phyloP scores from a whole-genome alignment of 2,797 vertebrate species.

The Liparis tanakae region DNA sequence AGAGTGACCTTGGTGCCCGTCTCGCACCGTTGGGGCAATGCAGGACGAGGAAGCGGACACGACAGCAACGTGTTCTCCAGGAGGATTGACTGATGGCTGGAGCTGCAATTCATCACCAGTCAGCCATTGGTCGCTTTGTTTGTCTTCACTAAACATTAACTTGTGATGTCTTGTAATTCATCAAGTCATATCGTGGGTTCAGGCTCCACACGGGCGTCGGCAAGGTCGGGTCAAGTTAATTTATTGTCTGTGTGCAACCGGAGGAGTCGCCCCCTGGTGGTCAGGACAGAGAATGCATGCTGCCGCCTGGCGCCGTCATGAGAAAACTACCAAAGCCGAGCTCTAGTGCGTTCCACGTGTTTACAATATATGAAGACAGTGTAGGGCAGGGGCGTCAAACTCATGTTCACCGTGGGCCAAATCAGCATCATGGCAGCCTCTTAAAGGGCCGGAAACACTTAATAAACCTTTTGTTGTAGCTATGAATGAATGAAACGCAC shows the following conservation, averaged over 20 bases:
- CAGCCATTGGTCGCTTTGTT: conserved; percentile 37
- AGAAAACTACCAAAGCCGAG: too few species aligned
- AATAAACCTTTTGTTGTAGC: background rate
- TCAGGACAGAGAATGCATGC: too few species aligned
- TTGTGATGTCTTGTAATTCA: conserved; percentile 35
- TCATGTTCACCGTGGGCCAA: too few species aligned
- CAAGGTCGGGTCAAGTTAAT: background rate
- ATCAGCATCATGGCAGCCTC: too few species aligned
- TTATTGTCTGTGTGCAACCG: background rate
- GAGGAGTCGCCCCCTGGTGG: too few species aligned
- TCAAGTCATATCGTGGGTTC: conserved; percentile 5
- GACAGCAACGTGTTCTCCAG: conserved; percentile 16
- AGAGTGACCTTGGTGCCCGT: conserved; percentile 39
- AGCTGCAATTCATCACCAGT: conserved; percentile 19
- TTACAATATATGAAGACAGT: too few species aligned
- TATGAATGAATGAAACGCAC: background rate
- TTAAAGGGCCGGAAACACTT: too few species aligned
- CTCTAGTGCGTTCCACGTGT: too few species aligned
- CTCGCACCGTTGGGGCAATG: conserved; percentile 32
- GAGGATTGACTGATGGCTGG: conserved; percentile 49
- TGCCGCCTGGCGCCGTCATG: too few species aligned
- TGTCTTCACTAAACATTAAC: conserved; percentile 63
- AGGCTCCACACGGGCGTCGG: too few species aligned
- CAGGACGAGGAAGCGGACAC: conserved; percentile 31
- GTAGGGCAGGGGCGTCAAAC: too few species aligned